Evolutionary conservation across 53 echinoderm and acorn worm species (phyloP), one percentile per base, ranked within the genome.

Genomic region (Temnopleurus reevesii): DNA sequence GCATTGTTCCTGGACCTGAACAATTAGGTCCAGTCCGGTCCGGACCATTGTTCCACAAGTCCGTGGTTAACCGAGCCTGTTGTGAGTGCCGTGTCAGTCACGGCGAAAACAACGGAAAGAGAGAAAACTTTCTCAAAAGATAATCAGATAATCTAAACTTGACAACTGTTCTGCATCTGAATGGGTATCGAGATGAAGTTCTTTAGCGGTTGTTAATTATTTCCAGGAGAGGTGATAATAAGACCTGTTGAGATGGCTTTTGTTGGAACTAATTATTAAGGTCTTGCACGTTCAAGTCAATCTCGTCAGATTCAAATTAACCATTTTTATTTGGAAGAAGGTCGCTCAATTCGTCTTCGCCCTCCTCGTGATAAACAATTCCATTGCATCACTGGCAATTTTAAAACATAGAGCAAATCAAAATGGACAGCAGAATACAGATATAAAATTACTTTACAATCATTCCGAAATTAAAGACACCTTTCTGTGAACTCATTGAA

Each of bases 111-210:
- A 36, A 71, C 36, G n/a, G 41, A 38, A 71, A 71, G 71, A 38
- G 41, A 8, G 71, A 71, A 41, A 71, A 38, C 43, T 71, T 71
- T n/a, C n/a, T n/a, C n/a, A n/a, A n/a, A n/a, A n/a, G n/a, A n/a
- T n/a, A n/a, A 41, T 26, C 5, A 64, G 71, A 71, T 71, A 71
- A 71, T 71, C 71, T 23, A 71, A 71, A 71, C 71, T 71, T 71
- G 71, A 71, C 71, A 71, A 71, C 71, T 38, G 41, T 21, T 71
- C 21, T 43, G 71, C 41, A 71, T 41, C 21, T 71, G 41, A 71
- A 71, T 71, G 71, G 41, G 41, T 38, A 41, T 26, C 23, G 71
- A 18, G 71, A 23, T 38, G 71, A n/a, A n/a, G 12, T 71, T n/a
- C 71, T 71, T 71, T 71, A 8, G 36, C 5, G 2, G 3, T 18